Conservation (phyloP, 2,113 vertebrate genomes). For the Sialia sialis region DNA sequence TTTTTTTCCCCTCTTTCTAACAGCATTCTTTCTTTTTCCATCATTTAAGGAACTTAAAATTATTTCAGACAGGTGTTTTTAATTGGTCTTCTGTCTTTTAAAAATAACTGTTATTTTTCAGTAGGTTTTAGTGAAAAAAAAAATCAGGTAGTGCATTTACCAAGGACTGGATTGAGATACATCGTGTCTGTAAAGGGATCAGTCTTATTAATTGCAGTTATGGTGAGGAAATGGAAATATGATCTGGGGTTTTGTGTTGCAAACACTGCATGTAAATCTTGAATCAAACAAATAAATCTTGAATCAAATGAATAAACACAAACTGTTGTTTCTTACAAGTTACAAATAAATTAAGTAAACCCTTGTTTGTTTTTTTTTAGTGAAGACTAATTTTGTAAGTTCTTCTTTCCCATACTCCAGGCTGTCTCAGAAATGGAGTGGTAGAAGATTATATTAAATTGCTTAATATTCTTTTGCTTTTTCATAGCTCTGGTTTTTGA, state of each 20-base stretch:
- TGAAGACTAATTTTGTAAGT: background rate
- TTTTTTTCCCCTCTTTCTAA: background rate
- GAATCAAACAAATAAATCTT: background rate
- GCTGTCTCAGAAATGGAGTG: background rate
- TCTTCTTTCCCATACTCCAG: background rate
- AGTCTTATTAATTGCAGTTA: background rate
- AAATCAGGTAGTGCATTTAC: background rate
- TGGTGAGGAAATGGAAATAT: background rate
- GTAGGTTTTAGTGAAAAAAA: background rate
- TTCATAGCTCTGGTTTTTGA: conserved; percentile 23
- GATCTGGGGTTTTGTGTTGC: background rate
- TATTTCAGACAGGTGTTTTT: background rate
- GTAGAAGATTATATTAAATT: background rate
- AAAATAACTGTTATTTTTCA: background rate
- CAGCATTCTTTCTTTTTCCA: background rate
- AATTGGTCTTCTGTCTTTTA: background rate
- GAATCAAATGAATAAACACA: background rate
- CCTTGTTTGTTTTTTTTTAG: background rate
- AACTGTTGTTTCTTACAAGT: background rate
- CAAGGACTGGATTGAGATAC: background rate
- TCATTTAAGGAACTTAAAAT: background rate
- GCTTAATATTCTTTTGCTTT: background rate
- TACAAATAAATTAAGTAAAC: background rate
- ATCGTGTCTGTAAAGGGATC: background rate
- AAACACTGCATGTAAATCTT: background rate